Evolutionary conservation across 2,797 vertebrate genomes (phyloP).

Genomic region (Urocyon cinereoargenteus): DNA sequence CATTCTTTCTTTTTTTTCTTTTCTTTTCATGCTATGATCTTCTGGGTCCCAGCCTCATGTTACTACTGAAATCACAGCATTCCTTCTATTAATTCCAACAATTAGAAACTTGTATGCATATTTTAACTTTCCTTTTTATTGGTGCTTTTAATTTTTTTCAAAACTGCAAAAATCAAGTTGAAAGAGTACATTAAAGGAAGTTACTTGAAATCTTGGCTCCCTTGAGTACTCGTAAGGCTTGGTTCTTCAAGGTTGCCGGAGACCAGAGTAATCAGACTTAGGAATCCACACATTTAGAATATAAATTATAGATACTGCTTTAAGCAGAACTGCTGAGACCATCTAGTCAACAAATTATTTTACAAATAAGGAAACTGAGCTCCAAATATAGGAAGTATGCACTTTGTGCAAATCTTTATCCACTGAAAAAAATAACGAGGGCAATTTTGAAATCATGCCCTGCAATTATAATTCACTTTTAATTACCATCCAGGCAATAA

Average conservation of each 20-base stretch:
- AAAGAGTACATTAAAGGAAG: conserved; percentile 40
- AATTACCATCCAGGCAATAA: neutral
- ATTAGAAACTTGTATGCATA: neutral
- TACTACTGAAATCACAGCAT: neutral
- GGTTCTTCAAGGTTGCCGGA: neutral
- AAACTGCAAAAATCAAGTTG: neutral
- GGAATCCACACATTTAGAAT: neutral
- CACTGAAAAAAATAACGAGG: neutral
- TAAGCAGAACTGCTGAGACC: neutral
- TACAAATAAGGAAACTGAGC: neutral
- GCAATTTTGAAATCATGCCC: neutral
- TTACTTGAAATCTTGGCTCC: conserved; percentile 24
- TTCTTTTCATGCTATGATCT: neutral
- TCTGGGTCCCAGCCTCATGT: neutral
- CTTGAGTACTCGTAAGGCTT: neutral
- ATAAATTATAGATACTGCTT: neutral
- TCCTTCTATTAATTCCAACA: neutral
- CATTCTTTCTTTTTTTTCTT: neutral
- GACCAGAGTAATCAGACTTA: neutral
- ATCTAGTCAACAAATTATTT: conserved; percentile 12
- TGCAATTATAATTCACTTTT: neutral
- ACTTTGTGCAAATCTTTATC: neutral
- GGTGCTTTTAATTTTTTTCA: neutral
- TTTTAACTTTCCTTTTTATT: conserved; percentile 47
- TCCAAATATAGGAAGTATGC: neutral